A percentile compares a stretch with the other conserved stretches of the same genome.
phyloP scores from a whole-genome alignment of 1,140 invertebrate species.

The Drosophila subobscura region DNA sequence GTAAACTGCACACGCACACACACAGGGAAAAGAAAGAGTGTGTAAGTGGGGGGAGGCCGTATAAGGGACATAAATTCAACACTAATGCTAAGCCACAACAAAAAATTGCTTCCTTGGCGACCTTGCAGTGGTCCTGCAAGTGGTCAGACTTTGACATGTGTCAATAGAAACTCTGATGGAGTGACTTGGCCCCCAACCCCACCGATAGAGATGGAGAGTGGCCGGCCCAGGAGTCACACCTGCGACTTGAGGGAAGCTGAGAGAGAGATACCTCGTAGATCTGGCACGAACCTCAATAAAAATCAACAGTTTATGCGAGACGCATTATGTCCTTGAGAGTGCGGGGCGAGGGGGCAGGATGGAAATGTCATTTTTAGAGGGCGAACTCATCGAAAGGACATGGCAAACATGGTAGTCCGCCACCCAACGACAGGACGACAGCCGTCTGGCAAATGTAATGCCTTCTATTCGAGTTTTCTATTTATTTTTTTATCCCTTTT shows the following conservation, averaged over 20 bases:
- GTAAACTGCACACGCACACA: constrained; percentile 60
- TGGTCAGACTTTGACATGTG: constrained; percentile 69
- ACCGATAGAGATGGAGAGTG: neutral
- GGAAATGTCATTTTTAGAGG: constrained; percentile 51
- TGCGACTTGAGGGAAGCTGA: constrained; percentile 18
- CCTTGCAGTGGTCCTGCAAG: constrained; percentile 57
- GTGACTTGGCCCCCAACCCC: neutral
- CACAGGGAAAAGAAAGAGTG: constrained; percentile 10
- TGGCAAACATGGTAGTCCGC: constrained; percentile 39
- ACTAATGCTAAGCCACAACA: constrained; percentile 66
- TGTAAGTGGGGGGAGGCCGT: constrained; percentile 20
- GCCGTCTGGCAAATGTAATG: constrained; percentile 71
- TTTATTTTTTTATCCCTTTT: constrained; percentile 81
- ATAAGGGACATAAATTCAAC: constrained; percentile 67
- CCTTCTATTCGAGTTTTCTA: constrained; percentile 82
- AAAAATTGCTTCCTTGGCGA: constrained; percentile 35
- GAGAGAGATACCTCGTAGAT: neutral
- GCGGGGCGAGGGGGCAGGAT: constrained; percentile 17
- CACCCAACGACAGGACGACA: constrained; percentile 9
- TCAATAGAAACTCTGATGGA: constrained; percentile 52
- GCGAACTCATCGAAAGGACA: constrained; percentile 39
- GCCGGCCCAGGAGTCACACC: constrained; percentile 34
- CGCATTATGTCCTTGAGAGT: constrained; percentile 75
- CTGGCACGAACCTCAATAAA: constrained; percentile 64
- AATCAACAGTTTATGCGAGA: constrained; percentile 78